These are phyloP conservation scores for rat (Rattus norvegicus) DNA, from an alignment of 2,113 vertebrate genomes.

Conservation along the genomic window GRCr8 NC_086019.1:79281501-79282000, in stretches of 20 bases:
- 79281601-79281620: neutral
- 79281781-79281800: too few species aligned
- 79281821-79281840: neutral
- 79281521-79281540: neutral
- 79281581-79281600: too few species aligned
- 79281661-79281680: neutral
- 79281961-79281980: neutral
- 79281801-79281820: neutral
- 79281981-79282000: neutral
- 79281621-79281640: neutral
- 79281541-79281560: neutral
- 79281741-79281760: neutral
- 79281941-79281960: neutral
- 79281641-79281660: neutral
- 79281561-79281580: neutral
- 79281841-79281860: neutral
- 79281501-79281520: neutral
- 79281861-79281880: neutral
- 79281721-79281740: neutral
- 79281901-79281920: neutral
- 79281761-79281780: neutral
- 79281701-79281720: neutral
- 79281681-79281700: neutral
- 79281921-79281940: neutral
- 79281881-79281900: neutral